Base-by-base conservation (phyloP, 2,113 vertebrate species). In the Oncorhynchus kisutch region DNA sequence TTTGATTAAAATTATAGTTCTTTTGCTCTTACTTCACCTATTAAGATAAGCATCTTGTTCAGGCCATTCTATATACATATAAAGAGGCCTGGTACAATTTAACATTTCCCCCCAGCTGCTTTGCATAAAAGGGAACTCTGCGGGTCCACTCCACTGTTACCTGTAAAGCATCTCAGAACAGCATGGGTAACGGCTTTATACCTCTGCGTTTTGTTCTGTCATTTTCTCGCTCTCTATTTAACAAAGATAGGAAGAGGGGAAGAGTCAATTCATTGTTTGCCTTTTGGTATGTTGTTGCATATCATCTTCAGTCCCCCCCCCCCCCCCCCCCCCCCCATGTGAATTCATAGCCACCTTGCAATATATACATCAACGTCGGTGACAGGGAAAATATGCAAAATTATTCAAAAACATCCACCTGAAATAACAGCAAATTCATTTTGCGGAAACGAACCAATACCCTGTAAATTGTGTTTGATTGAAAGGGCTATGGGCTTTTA, bases 1-100 rank as follows among this genome's bases (percentile, higher is more conserved):
- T 92, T 91, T 92, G 90, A 93, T 93, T 93, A 94, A 92, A 94
- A 93, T 93, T 90, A 93, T 85, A 87, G 86, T 87, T 92, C 84
- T 85, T 90, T 88, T 87, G 88, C 85, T 88, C 82, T 83, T 84
- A 87, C 88, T 93, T 91, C 90, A 89, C 91, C 87, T 91, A 92
- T 94, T 91, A 92, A 91, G 87, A 92, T 92, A 90, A 86, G 88
- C 88, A 84, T 90, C 86, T 87, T 87, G 84, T 88, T 82, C 82
- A 29, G 85, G 83, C 84, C 83, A 82, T 90, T 90, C 82, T 88
- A 87, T 87, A 85, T 89, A 88, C 71, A 83, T 86, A 83, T 87
- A 84, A 84, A 89, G 78, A 91, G 79, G 79, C 75, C 75, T 25
- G 77, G 76, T 81, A 85, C 80, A 88, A 90, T 92, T 90, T 85